phyloP scores from a whole-genome alignment of 2,888 invertebrate species.

The Coenonympha glycerion region DNA sequence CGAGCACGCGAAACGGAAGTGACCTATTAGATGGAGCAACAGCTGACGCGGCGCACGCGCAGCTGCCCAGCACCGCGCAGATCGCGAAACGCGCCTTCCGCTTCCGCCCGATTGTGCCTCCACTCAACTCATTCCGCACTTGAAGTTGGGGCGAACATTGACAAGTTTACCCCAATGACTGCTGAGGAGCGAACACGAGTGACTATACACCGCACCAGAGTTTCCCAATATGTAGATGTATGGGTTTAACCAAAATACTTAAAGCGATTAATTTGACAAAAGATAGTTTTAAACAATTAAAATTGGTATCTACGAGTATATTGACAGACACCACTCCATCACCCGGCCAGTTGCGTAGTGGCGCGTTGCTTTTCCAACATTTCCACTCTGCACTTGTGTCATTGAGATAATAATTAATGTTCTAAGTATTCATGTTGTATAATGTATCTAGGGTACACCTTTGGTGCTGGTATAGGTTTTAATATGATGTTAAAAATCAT shows the following conservation, averaged over 20 bases:
- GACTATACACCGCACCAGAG: not conserved
- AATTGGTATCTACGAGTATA: too few species aligned
- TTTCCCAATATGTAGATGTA: not conserved
- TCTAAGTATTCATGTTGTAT: too few species aligned
- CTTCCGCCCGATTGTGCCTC: conserved; percentile 67
- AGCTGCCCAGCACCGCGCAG: conserved; percentile 72
- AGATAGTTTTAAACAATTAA: too few species aligned
- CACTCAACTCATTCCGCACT: conserved; percentile 34
- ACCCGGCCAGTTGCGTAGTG: too few species aligned
- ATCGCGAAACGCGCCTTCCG: conserved; percentile 75
- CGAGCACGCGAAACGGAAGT: conserved; percentile 59
- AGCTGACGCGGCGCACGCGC: conserved; percentile 49
- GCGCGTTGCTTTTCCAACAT: too few species aligned
- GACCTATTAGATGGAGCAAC: conserved; percentile 67
- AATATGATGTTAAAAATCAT: too few species aligned
- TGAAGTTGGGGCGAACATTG: conserved; percentile 51
- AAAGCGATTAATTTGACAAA: too few species aligned
- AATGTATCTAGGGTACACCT: too few species aligned
- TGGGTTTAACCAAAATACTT: not conserved
- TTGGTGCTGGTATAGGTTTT: too few species aligned
- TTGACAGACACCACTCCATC: too few species aligned
- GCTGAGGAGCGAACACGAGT: not conserved
- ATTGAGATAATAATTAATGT: too few species aligned
- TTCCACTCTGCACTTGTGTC: too few species aligned
- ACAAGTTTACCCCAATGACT: conserved; percentile 6